Conservation (phyloP, 1,140 invertebrate species). For the Microvelia longipes region DNA sequence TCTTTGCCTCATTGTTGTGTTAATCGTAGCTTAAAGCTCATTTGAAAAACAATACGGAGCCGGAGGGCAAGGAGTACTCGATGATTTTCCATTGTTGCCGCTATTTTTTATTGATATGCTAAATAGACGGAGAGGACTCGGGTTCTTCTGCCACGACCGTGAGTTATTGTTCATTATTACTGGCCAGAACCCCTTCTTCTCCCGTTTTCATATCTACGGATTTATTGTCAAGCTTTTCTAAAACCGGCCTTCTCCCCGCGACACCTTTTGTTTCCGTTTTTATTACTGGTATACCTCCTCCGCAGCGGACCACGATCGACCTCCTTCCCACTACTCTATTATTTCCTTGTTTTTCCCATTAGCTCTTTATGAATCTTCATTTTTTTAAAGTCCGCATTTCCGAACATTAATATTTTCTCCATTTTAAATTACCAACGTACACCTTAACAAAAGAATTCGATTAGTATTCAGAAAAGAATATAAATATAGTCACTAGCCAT, state of each 20-base stretch:
- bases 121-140: constrained; percentile 13
- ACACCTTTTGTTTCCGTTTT: not conserved
- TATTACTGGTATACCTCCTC: not conserved
- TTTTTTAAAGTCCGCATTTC: too few species aligned
- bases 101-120: constrained; percentile 18
- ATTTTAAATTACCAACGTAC: too few species aligned
- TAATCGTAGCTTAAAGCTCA: constrained; percentile 17
- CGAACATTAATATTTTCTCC: too few species aligned
- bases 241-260: not conserved
- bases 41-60: constrained; percentile 17
- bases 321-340: too few species aligned
- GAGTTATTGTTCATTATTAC: constrained; percentile 16
- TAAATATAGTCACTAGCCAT: too few species aligned
- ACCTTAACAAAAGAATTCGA: too few species aligned
- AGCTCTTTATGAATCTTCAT: too few species aligned
- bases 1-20: constrained; percentile 11
- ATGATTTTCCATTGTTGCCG: constrained; percentile 15
- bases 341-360: too few species aligned
- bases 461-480: too few species aligned
- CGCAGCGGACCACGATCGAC: too few species aligned
- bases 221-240: constrained; percentile 15
- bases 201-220: constrained; percentile 17
- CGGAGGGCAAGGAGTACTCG: constrained; percentile 11
- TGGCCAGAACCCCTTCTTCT: constrained; percentile 1
- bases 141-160: constrained; percentile 8